Evolutionary conservation across 2,888 invertebrate species (phyloP), one percentile per base, ranked within the genome.

Genomic region (Scaptomyza reducta): DNA sequence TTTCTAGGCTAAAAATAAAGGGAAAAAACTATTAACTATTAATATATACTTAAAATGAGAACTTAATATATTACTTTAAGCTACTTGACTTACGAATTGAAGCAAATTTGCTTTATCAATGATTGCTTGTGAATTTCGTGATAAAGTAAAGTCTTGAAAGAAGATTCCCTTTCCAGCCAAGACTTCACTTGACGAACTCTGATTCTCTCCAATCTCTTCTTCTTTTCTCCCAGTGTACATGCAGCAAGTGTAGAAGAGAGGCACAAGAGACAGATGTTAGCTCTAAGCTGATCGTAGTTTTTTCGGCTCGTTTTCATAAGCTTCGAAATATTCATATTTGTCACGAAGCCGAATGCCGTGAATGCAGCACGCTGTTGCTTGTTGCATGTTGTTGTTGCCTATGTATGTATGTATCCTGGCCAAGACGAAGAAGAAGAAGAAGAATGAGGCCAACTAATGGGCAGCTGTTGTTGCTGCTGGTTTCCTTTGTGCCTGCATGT

Each of bases 291-390:
- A 22, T 47, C 18, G 33, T 45, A 31, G 53, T 44, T 16, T 40
- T 29, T 56, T 53, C 38, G 45, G 44, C 56, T 74, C 77, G 65
- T 70, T 71, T 67, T 65, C 66, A 50, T 71, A 84, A 73, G 76
- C 87, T 87, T 87, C 76, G 71, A 82, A 87, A 87, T 85, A 82
- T 82, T 82, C 87, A 82, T 82, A 87, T 82, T 82, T 82, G 82
- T 82, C 82, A 82, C 82, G 82, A 82, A 82, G 77, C 81, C 74
- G 61, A 69, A 62, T 59, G 51, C 61, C 54, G 44, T 54, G 59
- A 60, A 54, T 55, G 60, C 46, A 38, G 50, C 49, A 49, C 22
- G 49, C 35, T 35, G 50, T 40, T 40, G 40, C 4, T 38, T 7
- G 6, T 14, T 27, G 45, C 11, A 16, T 11, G 51, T 31, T 11